Percentiles rank a stretch among this genome's conserved stretches.
Evolutionary conservation across 2,797 vertebrate species (phyloP).

Genomic region (Pelochelys cantorii): DNA sequence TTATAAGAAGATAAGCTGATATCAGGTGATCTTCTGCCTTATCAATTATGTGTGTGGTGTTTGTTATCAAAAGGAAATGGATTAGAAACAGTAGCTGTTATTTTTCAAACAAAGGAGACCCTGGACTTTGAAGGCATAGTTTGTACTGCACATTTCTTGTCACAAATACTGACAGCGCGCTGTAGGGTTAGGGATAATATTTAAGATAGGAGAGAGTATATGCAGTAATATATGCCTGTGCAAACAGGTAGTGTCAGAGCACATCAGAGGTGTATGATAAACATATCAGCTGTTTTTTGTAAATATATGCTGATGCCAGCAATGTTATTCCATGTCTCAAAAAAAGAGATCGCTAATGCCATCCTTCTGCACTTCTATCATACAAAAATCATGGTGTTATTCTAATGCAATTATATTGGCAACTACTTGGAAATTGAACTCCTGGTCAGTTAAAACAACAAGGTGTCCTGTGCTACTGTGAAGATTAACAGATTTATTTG

Average conservation of each 20-base stretch:
- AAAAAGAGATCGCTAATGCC: constrained; percentile 12
- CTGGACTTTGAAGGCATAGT: not conserved
- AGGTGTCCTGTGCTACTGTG: too few species aligned
- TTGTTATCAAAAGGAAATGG: not conserved
- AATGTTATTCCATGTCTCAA: not conserved
- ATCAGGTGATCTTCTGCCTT: accelerated
- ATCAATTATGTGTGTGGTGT: not conserved
- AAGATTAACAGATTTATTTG: too few species aligned
- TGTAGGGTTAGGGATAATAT: not conserved
- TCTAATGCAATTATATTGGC: not conserved
- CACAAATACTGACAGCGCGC: not conserved
- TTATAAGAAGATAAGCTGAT: not conserved
- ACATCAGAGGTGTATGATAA: constrained; percentile 35
- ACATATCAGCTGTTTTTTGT: not conserved
- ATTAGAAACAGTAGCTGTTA: not conserved
- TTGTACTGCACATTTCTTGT: not conserved
- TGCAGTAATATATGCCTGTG: not conserved
- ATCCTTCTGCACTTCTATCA: not conserved
- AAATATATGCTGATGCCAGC: not conserved
- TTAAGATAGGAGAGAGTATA: not conserved
- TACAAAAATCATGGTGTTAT: not conserved
- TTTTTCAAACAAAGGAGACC: not conserved
- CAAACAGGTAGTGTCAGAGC: not conserved
- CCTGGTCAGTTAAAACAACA: not conserved
- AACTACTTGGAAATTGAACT: not conserved